phyloP scores from a whole-genome alignment of 2,113 vertebrate genomes.

The Nothocercus nigrocapillus region DNA sequence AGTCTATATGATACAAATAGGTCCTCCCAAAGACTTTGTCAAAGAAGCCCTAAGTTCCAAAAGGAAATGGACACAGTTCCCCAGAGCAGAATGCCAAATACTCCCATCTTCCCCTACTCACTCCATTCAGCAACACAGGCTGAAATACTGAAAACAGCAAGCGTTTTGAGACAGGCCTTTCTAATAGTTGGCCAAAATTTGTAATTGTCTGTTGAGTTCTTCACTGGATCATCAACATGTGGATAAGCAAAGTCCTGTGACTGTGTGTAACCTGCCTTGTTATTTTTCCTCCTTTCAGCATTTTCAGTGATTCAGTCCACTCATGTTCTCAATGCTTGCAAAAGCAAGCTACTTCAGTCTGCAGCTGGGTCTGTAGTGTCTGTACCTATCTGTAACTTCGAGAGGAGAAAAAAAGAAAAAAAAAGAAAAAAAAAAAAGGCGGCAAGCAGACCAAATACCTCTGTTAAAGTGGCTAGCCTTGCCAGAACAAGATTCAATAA shows the following conservation, averaged over 20 bases:
- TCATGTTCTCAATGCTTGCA: not conserved
- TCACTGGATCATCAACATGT: not conserved
- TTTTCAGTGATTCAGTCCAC: not conserved
- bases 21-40: not conserved
- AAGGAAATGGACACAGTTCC: not conserved
- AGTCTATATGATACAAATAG: not conserved
- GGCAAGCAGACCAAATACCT: not conserved
- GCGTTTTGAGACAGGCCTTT: fast-evolving
- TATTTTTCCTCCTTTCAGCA: not conserved
- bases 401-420: not conserved
- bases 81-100: not conserved
- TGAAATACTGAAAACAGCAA: not conserved
- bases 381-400: not conserved
- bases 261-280: not conserved
- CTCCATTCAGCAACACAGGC: not conserved
- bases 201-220: not conserved
- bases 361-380: not conserved
- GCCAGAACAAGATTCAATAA: not conserved
- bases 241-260: not conserved
- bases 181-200: not conserved
- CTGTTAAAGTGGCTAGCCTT: not conserved
- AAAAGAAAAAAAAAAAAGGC: not conserved
- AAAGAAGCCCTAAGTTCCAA: not conserved
- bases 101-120: not conserved
- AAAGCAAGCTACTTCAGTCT: not conserved